Evolutionary conservation across 2,888 invertebrate species (phyloP).

Genomic region (Microplitis deprimator): DNA sequence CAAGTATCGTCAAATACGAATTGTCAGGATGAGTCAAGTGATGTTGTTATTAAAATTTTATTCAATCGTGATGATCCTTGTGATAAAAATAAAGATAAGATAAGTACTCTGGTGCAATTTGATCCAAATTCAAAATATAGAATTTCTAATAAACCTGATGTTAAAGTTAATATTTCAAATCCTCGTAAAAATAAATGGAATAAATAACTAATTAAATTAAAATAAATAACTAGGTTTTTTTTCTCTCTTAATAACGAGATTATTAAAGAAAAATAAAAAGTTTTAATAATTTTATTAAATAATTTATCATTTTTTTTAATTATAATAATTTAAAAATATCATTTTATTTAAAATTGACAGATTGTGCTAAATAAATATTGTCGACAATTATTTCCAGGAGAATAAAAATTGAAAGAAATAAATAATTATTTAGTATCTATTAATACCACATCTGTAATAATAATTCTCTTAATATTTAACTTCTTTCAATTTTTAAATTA

Average conservation of each 20-base stretch:
- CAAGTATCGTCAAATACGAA: not conserved
- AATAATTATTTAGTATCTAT: conserved; percentile 9
- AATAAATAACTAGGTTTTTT: too few species aligned
- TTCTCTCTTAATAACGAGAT: not conserved
- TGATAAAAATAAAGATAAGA: conserved; percentile 5
- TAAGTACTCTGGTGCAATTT: not conserved
- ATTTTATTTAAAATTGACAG: conserved; percentile 8
- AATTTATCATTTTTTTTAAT: not conserved
- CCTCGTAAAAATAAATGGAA: not conserved
- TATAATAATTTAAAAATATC: conserved; percentile 7
- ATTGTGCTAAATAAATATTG: conserved; percentile 31
- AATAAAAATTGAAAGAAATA: conserved; percentile 4
- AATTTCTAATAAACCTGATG: not conserved
- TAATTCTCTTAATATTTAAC: not conserved
- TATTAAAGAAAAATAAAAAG: not conserved
- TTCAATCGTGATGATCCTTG: conserved; percentile 28
- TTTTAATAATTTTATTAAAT: not conserved
- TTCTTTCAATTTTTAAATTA: not conserved
- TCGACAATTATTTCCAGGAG: conserved; percentile 10
- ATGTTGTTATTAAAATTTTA: conserved; percentile 32
- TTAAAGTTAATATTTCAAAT: not conserved
- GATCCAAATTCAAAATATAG: not conserved
- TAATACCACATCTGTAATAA: not conserved
- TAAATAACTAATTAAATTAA: not conserved
- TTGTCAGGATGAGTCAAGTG: conserved; percentile 21